Evolutionary conservation across 2,888 invertebrate genomes (phyloP).

Genomic region (Lasioglossum figueresi): DNA sequence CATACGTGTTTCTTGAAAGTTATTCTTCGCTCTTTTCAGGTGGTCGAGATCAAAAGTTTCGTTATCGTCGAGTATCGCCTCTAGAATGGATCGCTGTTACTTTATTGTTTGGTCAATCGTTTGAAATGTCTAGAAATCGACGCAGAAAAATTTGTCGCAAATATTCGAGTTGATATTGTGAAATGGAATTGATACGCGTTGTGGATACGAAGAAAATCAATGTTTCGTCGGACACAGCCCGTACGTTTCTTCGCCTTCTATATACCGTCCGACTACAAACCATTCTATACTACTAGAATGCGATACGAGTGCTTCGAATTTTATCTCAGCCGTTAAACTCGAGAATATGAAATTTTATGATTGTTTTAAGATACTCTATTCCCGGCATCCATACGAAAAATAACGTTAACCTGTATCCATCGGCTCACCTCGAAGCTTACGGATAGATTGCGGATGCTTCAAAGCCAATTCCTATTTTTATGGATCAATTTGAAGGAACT

Average conservation of each 20-base stretch:
- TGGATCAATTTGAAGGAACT: neutral
- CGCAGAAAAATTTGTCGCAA: neutral
- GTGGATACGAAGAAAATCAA: neutral
- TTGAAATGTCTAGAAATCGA: neutral
- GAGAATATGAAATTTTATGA: conserved; percentile 11
- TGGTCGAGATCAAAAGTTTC: neutral
- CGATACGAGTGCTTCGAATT: neutral
- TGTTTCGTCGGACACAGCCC: neutral
- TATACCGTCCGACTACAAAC: neutral
- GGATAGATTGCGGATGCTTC: conserved; percentile 3
- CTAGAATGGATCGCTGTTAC: neutral
- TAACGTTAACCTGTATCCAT: neutral
- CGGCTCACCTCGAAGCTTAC: neutral
- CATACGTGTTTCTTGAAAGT: neutral
- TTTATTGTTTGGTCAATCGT: neutral
- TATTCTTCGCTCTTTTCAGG: neutral
- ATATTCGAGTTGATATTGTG: neutral
- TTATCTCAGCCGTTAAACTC: conserved; percentile 6
- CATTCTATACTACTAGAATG: neutral
- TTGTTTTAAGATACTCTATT: conserved; percentile 1
- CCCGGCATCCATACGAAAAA: neutral
- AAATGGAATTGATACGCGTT: neutral
- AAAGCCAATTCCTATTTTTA: neutral
- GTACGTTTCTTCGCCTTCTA: neutral
- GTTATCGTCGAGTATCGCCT: neutral